Evolutionary conservation across 1,140 invertebrate genomes (phyloP), one percentile per base, ranked within the genome.

Genomic region (Cotesia typhae): DNA sequence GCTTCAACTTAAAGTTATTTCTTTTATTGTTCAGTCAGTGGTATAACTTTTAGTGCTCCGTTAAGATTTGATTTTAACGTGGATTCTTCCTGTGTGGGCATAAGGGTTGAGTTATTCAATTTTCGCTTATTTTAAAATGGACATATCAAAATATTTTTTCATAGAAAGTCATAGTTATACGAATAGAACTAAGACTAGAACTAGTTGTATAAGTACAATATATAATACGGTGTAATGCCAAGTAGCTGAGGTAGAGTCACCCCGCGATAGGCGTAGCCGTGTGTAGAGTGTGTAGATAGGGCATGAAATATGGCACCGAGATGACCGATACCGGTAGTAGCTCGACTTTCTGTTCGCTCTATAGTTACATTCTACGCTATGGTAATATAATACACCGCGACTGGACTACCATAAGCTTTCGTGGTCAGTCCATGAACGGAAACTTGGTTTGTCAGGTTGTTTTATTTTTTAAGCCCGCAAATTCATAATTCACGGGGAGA

Each of bases 261-360:
- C 68, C 53, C 74, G 70, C 75, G 78, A 80, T 78, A 81, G 78
- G 78, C 78, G 79, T 77, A 78, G 77, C 76, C 76, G 69, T 75
- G 77, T 78, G 79, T 79, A 77, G 70, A 76, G 77, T 78, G 79
- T 79, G 78, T 71, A 80, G 82, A 83, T 83, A 83, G 80, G 76
- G 73, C 77, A 76, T 81, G 82, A 83, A 83, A 83, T 83, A 83
- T 82, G 76, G 79, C 77, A 71, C 76, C 72, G 75, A 81, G 80
- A 83, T 82, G 82, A 81, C 76, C 78, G 79, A 81, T 81, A 81
- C 76, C 77, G 66, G 79, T 79, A 80, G 78, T 64, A 69, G 69
- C 41, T 72, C 41, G 64, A 38, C 61, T 60, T 57, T 59, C 41
- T 51, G 47, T 59, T 67, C 64, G 59, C 51, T 47, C 55, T 37